Evolutionary conservation across 2,888 invertebrate species (phyloP).

Genomic region (Caenorhabditis imperialis): DNA sequence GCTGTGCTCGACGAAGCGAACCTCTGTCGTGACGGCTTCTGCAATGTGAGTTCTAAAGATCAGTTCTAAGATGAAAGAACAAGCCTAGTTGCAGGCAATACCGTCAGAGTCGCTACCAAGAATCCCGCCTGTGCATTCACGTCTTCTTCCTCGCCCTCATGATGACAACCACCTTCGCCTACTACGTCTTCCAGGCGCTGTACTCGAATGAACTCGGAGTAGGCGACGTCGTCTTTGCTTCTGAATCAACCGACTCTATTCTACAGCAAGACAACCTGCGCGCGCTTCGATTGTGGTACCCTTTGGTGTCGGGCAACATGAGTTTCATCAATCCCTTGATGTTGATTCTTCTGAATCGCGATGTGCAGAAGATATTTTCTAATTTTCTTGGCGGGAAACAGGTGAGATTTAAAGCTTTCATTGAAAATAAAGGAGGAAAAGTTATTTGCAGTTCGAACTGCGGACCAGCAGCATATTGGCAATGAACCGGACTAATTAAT

Average conservation of each 20-base stretch:
- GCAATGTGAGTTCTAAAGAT: slow-evolving; percentile 17
- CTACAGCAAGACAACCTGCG: slow-evolving; percentile 31
- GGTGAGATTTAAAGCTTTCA: no score
- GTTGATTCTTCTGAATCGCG: slow-evolving; percentile 32
- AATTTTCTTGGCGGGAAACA: slow-evolving; percentile 13
- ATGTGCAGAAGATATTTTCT: slow-evolving; percentile 22
- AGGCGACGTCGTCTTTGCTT: slow-evolving; percentile 16
- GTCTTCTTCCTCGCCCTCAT: slow-evolving; percentile 27
- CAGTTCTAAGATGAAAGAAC: background rate
- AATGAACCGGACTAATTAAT: slow-evolving; percentile 16
- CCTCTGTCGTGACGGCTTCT: slow-evolving; percentile 4
- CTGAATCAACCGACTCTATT: slow-evolving; percentile 7
- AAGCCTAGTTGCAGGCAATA: slow-evolving; percentile 5
- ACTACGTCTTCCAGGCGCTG: slow-evolving; percentile 39
- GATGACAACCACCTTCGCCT: slow-evolving; percentile 20
- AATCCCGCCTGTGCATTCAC: slow-evolving; percentile 25
- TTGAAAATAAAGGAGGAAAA: no score
- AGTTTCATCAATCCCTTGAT: slow-evolving; percentile 34
- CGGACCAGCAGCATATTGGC: slow-evolving; percentile 31
- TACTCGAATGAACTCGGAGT: slow-evolving; percentile 30
- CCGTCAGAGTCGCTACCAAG: slow-evolving; percentile 27
- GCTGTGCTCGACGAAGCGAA: slow-evolving; percentile 26
- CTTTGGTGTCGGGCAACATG: slow-evolving; percentile 31
- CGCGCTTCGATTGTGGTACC: slow-evolving; percentile 32
- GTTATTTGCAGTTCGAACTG: slow-evolving; percentile 18